A percentile compares a stretch with the other conserved stretches of the same genome.
These are phyloP conservation scores for Meiosimyza platycephala DNA, from an alignment of 2,888 invertebrate genomes.

Conservation along the genomic window DNA sequence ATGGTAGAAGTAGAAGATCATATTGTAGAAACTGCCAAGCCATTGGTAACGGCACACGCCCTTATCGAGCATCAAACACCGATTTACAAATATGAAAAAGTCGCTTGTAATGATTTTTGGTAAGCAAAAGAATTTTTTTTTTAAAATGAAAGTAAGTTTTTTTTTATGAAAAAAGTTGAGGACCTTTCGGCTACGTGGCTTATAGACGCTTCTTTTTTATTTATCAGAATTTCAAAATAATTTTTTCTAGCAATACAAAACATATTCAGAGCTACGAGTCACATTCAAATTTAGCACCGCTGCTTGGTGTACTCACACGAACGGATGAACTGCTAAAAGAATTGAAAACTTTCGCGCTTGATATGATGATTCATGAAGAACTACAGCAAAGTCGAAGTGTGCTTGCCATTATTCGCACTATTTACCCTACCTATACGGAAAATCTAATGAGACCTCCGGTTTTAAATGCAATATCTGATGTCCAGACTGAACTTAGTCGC, in stretches of 20 bases:
- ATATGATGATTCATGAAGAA: conserved; percentile 53
- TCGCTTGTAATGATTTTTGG: conserved; percentile 72
- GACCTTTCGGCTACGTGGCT: too few relatives aligned
- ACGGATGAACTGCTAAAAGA: conserved; percentile 57
- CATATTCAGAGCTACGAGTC: conserved; percentile 65
- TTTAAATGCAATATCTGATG: conserved; percentile 61
- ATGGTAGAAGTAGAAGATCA: conserved; percentile 85
- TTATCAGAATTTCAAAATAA: not conserved
- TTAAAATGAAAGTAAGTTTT: too few relatives aligned
- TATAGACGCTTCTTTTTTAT: too few relatives aligned
- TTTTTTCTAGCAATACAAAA: conserved; percentile 55
- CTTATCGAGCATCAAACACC: conserved; percentile 77
- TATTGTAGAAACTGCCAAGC: conserved; percentile 82
- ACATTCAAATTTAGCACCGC: conserved; percentile 59
- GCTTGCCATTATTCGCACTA: conserved; percentile 56
- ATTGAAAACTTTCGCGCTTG: conserved; percentile 51
- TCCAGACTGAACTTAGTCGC: conserved; percentile 59
- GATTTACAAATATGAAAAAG: conserved; percentile 75
- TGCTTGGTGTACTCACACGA: conserved; percentile 58
- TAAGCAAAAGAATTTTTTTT: too few relatives aligned
- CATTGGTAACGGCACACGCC: conserved; percentile 74
- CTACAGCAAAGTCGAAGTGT: conserved; percentile 55
- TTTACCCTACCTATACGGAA: conserved; percentile 59
- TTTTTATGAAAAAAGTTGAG: too few relatives aligned
- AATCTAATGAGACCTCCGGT: conserved; percentile 60